Base-by-base conservation (phyloP, 2,113 vertebrate genomes). In the Lepus americanus region DNA sequence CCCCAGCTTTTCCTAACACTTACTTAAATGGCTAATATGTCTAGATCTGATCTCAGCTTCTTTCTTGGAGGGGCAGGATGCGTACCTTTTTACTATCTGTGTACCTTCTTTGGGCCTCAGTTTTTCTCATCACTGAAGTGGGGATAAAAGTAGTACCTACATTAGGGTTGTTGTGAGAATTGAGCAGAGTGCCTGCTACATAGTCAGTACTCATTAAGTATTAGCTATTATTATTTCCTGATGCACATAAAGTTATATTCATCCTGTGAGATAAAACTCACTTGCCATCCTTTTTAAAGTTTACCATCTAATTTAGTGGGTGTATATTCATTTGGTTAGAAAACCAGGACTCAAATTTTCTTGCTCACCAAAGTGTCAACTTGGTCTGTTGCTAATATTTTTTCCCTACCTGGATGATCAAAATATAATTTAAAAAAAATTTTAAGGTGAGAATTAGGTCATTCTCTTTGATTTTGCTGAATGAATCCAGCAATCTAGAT, bases 91-190 rank as follows among this genome's bases (percentile, higher is more conserved):
- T 44, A 44, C 44, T 44, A 44, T 44, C 44, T 44, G 44, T 44
- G 6, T 73, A 33, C 53, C 25, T 39, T 72, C 87, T 90, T 93
- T 85, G 63, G 83, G 11, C 74, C 13, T 73, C 53, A 76, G 33
- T 44, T 36, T 74, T 85, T 55, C 63, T 94, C 70, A 79, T 87
- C 12, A 61, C 25, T 67, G 49, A 89, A 92, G 67, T 89, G 36
- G 3, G 20, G 36, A 66, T 81, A 82, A 59, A 72, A 67, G 29
- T 69, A 64, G 9, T 77, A 66, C 17, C 29, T 82, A 70, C n/a
- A 82, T 90, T 74, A 89, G 51, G 22, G 14, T 39, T 72, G 39
- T 31, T 87, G n/a, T 85, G 80, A 94, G n/a, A 84, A 74, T 85
- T 55, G 29, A 64, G 8, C 87, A 64, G 10, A 36, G 23, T 70